Evolutionary conservation across 2,113 vertebrate species (phyloP).

Genomic region (Trichechus manatus): DNA sequence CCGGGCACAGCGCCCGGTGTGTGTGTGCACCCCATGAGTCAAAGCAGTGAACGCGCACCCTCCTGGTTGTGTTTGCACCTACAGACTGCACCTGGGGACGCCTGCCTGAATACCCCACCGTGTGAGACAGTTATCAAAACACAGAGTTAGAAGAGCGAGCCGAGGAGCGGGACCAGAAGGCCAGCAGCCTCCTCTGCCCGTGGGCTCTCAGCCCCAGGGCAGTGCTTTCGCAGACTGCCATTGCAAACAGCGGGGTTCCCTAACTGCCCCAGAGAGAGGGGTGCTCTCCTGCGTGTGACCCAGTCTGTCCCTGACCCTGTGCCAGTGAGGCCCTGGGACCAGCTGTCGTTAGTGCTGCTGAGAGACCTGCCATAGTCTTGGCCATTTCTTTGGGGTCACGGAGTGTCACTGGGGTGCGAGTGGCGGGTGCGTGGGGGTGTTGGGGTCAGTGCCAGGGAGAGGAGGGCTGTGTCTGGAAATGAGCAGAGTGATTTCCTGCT

Average conservation of each 20-base stretch:
- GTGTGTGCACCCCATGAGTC: background rate
- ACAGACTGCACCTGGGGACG: too few species aligned
- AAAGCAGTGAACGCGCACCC: too few species aligned
- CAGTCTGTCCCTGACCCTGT: background rate
- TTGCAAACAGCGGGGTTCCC: background rate
- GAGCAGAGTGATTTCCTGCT: too few species aligned
- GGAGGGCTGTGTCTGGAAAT: too few species aligned
- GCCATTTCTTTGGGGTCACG: too few species aligned
- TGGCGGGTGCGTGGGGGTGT: too few species aligned
- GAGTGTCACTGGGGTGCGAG: too few species aligned
- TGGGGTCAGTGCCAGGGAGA: too few species aligned
- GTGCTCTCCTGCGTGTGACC: background rate
- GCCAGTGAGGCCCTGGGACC: background rate
- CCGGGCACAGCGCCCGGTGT: too few species aligned
- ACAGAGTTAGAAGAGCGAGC: background rate
- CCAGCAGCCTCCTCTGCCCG: background rate
- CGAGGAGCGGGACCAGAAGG: background rate
- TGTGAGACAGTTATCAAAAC: background rate
- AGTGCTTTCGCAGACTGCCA: background rate
- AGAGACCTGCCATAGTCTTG: background rate
- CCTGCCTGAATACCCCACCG: too few species aligned
- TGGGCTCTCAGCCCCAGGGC: too few species aligned
- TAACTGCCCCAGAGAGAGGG: background rate
- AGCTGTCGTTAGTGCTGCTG: background rate
- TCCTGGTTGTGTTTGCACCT: too few species aligned